These are phyloP conservation scores for Chromobotia macracanthus DNA, from an alignment of 2,797 vertebrate species.

Conservation along the genomic window DNA sequence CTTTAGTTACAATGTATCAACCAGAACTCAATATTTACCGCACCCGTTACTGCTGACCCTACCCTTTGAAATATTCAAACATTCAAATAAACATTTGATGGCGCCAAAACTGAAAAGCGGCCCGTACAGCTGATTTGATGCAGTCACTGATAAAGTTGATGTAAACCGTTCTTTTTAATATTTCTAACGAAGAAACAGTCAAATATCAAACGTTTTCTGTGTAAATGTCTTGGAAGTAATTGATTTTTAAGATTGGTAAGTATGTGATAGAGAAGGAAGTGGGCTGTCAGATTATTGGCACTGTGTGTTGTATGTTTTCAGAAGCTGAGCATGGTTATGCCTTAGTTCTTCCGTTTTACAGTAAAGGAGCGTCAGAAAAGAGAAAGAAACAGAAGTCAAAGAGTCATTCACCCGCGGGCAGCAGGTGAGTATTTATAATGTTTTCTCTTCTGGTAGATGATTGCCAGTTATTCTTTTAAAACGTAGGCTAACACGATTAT, in stretches of 20 bases:
- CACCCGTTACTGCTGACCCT: background rate
- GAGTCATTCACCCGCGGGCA: slow-evolving; percentile 75
- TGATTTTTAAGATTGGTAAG: background rate
- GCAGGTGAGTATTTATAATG: slow-evolving; percentile 73
- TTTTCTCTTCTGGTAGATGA: background rate
- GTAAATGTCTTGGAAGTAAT: background rate
- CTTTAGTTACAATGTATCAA: background rate
- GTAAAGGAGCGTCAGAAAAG: slow-evolving; percentile 70
- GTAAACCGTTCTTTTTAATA: background rate
- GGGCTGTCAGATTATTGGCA: background rate
- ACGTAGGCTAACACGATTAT: too few species aligned
- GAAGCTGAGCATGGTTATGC: slow-evolving; percentile 95
- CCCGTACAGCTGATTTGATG: slow-evolving; percentile 57
- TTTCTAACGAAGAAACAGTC: background rate
- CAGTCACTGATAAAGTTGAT: slow-evolving; percentile 10
- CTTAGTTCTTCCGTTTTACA: slow-evolving; percentile 78
- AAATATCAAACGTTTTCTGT: background rate
- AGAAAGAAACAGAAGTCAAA: slow-evolving; percentile 79
- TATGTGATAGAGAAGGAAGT: background rate
- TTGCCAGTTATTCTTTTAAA: too few species aligned
- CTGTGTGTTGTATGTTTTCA: slow-evolving; percentile 58
- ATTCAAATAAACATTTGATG: slow-evolving; percentile 23
- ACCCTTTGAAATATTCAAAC: background rate
- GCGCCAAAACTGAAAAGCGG: slow-evolving; percentile 71
- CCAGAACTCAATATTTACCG: background rate